Percentiles rank a stretch among this genome's conserved stretches.
Conservation (phyloP, 2,888 invertebrate species). For the Rhamnusium bicolor region DNA sequence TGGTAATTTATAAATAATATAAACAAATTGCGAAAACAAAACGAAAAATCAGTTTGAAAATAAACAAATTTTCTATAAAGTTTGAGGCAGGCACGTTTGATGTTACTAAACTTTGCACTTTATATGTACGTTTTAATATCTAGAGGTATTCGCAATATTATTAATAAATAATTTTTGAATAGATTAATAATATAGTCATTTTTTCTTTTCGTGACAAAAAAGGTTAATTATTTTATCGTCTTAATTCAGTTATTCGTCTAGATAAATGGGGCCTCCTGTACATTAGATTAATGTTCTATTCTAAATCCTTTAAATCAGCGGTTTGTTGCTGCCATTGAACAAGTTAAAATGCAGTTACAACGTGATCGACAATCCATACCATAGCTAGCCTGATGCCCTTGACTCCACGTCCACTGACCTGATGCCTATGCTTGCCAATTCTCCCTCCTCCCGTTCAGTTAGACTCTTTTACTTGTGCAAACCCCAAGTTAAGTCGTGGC, state of each 20-base stretch:
- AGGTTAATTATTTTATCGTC: background rate
- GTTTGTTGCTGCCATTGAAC: slow-evolving; percentile 49
- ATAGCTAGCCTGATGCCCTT: slow-evolving; percentile 68
- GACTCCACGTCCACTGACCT: slow-evolving; percentile 71
- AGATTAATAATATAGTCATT: background rate
- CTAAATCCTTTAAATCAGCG: slow-evolving; percentile 39
- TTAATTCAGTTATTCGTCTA: background rate
- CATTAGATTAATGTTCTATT: slow-evolving; percentile 36
- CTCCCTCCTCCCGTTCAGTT: slow-evolving; percentile 54
- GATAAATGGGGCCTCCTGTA: slow-evolving; percentile 12
- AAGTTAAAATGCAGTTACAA: slow-evolving; percentile 59
- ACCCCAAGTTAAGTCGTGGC: slow-evolving; percentile 44
- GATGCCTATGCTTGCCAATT: slow-evolving; percentile 62
- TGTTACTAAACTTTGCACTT: too few relatives aligned
- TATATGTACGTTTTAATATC: too few relatives aligned
- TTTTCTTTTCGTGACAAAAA: background rate
- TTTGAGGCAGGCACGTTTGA: too few relatives aligned
- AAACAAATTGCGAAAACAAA: too few relatives aligned
- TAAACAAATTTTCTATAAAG: too few relatives aligned
- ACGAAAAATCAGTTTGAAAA: too few relatives aligned
- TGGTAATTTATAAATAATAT: background rate
- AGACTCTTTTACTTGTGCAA: slow-evolving; percentile 51
- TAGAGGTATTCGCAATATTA: too few relatives aligned
- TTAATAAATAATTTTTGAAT: too few relatives aligned
- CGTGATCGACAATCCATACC: slow-evolving; percentile 64